Conservation (phyloP, 1,140 invertebrate genomes). For the Listronotus oregonensis region DNA sequence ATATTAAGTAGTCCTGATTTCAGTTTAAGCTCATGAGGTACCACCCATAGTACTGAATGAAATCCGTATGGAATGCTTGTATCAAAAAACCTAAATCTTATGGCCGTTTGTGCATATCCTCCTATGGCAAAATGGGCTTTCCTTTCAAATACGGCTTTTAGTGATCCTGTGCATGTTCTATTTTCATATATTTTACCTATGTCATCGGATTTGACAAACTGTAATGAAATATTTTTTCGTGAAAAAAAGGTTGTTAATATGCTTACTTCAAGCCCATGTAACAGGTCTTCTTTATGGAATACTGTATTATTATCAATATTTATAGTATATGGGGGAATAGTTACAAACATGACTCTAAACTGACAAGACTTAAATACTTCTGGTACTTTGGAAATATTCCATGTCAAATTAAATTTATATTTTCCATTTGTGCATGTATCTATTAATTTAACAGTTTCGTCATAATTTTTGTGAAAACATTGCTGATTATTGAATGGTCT, state of each 20-base stretch:
- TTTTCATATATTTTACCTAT: constrained; percentile 17
- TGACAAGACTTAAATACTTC: constrained; percentile 39
- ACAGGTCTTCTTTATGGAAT: neutral
- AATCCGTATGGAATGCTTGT: constrained; percentile 15
- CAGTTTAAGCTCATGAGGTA: constrained; percentile 21
- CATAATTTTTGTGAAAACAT: constrained; percentile 32
- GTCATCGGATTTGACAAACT: constrained; percentile 10
- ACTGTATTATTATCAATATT: constrained; percentile 4
- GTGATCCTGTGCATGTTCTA: constrained; percentile 19
- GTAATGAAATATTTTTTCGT: constrained; percentile 22
- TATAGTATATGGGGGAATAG: constrained; percentile 40
- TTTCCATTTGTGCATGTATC: constrained; percentile 24
- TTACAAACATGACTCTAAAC: constrained; percentile 35
- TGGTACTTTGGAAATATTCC: constrained; percentile 40
- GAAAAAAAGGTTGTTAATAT: constrained; percentile 23
- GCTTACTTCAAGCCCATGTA: constrained; percentile 24
- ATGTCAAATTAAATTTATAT: constrained; percentile 2
- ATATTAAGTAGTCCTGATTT: constrained; percentile 1
- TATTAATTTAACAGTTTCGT: constrained; percentile 15
- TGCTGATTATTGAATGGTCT: constrained; percentile 39
- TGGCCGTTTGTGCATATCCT: constrained; percentile 20
- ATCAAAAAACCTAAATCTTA: constrained; percentile 19
- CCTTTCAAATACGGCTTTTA: constrained; percentile 5
- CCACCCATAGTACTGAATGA: constrained; percentile 17
- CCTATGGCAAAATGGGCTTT: constrained; percentile 19